phyloP scores from a whole-genome alignment of 1,140 invertebrate genomes.

The Callitettix versicolor region DNA sequence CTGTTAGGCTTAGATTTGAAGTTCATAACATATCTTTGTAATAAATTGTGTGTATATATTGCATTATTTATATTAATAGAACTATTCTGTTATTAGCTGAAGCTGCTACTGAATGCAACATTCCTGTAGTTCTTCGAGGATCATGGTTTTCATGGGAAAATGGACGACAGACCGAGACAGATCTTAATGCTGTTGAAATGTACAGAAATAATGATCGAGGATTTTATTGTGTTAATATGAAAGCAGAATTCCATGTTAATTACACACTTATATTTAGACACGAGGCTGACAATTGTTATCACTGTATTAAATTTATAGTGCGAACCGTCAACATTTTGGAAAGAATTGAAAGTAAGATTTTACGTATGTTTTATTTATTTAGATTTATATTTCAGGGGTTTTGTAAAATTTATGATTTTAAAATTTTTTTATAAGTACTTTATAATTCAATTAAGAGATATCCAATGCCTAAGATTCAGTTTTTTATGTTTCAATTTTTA shows the following conservation, averaged over 20 bases:
- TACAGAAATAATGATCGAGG: slow-evolving; percentile 44
- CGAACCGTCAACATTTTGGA: slow-evolving; percentile 83
- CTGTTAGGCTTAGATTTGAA: too few species aligned
- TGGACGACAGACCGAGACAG: slow-evolving; percentile 68
- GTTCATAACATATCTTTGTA: too few species aligned
- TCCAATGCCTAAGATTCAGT: too few species aligned
- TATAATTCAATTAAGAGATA: too few species aligned
- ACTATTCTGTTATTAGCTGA: slow-evolving; percentile 5
- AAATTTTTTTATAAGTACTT: too few species aligned
- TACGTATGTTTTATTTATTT: neutral
- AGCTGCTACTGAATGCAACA: slow-evolving; percentile 33
- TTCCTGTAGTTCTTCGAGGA: slow-evolving; percentile 67
- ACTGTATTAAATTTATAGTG: slow-evolving; percentile 75
- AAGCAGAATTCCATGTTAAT: slow-evolving; percentile 64
- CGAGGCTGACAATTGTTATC: slow-evolving; percentile 51
- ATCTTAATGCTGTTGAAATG: slow-evolving; percentile 69
- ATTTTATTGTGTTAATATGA: slow-evolving; percentile 50
- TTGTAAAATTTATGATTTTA: slow-evolving; percentile 13
- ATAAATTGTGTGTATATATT: too few species aligned
- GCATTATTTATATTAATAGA: too few species aligned
- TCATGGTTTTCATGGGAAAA: slow-evolving; percentile 88
- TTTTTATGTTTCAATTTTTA: too few species aligned
- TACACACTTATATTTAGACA: slow-evolving; percentile 74
- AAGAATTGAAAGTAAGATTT: slow-evolving; percentile 66
- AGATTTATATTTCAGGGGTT: slow-evolving; percentile 2